Base-by-base conservation (phyloP, 2,797 vertebrate genomes). In the Hypotaenidia philippensis region DNA sequence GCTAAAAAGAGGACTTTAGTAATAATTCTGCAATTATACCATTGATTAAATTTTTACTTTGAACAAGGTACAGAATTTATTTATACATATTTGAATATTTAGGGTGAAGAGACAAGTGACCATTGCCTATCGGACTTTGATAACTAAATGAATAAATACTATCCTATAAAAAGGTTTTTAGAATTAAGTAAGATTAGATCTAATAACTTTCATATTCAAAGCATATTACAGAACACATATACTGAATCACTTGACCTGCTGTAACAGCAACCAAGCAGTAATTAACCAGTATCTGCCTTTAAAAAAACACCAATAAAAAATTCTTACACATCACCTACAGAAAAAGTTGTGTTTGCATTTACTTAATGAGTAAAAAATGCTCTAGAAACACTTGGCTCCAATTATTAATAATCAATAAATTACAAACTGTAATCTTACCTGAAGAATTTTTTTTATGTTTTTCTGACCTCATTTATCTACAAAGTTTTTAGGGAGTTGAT, bases 371-470 rank as follows among this genome's bases (percentile, higher is more conserved):
- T 84, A 19, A 90, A 96, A 96, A 95, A 96, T 52, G 84, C 85
- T 95, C 95, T 89, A 95, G 84, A 93, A 97, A 97, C 49, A 94
- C 81, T 91, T 96, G 96, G 90, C 87, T 96, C 91, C 93, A 87
- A 76, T 96, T 94, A 95, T 49, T 87, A 96, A 94, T 94, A 95
- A 95, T 96, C 75, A 95, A 96, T 94, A 97, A 94, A 95, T 95
- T 96, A 91, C 69, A 93, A 97, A 95, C 80, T 96, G 80, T 94
- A 96, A 96, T 94, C 92, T 97, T 86, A 83, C 15, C 16, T 61
- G 78, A 93, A 95, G 87, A 94, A 93, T 93, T 95, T 96, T 95
- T 95, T 84, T 32, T 18, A 95, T 32, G 17, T 92, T 97, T 96
- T 79, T 45, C 23, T 87, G 40, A 59, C 40, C 21, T 47, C 27